Evolutionary conservation across 2,888 invertebrate species (phyloP).

Genomic region (Phortica okadai): DNA sequence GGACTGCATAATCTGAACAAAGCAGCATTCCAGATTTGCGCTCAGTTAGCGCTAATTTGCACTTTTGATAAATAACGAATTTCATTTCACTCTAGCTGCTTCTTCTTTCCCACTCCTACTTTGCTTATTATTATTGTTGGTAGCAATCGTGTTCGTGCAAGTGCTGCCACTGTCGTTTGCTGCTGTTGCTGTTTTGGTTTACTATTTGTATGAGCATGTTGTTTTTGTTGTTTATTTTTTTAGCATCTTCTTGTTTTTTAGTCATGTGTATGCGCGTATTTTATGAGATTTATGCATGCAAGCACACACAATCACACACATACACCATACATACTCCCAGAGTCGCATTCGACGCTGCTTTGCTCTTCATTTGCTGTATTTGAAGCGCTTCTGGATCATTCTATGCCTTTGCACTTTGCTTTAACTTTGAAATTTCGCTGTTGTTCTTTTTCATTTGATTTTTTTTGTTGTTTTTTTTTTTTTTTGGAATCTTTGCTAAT

Average conservation of each 20-base stretch:
- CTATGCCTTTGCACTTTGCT: conserved; percentile 26
- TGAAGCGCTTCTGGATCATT: conserved; percentile 41
- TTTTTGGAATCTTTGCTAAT: conserved; percentile 55
- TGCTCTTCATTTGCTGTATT: conserved; percentile 5
- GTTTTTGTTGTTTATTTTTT: conserved; percentile 39
- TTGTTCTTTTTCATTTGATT: conserved; percentile 32
- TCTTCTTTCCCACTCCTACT: too few species aligned
- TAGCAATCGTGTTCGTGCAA: too few species aligned
- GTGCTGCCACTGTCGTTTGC: conserved; percentile 44
- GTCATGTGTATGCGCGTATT: neutral
- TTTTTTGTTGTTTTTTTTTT: too few species aligned
- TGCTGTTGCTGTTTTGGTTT: conserved; percentile 21
- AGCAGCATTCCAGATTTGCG: conserved; percentile 16
- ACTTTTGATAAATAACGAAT: conserved; percentile 63
- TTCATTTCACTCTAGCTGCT: conserved; percentile 46
- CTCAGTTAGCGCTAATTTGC: conserved; percentile 69
- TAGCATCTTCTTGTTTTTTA: conserved; percentile 23
- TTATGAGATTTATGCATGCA: conserved; percentile 63
- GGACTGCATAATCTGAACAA: too few species aligned
- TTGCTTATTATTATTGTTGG: too few species aligned
- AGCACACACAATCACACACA: conserved; percentile 43
- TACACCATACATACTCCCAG: neutral
- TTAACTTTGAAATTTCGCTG: conserved; percentile 41
- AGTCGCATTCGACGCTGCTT: neutral
- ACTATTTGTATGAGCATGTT: neutral